Evolutionary conservation across 2,113 vertebrate species (phyloP), one percentile per base, ranked within the genome.

Genomic region (Equus quagga): DNA sequence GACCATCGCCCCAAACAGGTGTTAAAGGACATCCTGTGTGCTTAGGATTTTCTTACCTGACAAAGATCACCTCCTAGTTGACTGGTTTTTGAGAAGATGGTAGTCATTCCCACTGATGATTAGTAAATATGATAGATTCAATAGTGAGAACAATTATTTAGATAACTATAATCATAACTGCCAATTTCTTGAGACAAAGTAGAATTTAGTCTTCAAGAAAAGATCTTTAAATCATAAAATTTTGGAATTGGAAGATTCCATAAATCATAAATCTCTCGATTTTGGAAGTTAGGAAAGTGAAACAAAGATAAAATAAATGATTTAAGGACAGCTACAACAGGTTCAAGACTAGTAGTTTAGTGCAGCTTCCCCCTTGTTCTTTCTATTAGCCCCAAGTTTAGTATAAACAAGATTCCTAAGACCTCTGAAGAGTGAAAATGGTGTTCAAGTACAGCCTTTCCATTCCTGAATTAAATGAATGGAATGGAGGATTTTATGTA

Each of bases 131-230:
- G 13, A 65, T 6, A 28, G 17, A 31, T 19, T 60, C 49, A 64
- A 31, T 7, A 65, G 18, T 10, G 28, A 78, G 76, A 69, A 95
- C 36, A 54, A 84, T 26, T 78, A 41, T 67, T 15, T 80, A 46
- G 15, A 56, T 75, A 65, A 58, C 44, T 82, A 23, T n/a, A 26
- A n/a, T 17, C 4, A 0, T 44, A 54, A 86, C 7, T 36, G n/a
- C 73, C 31, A 44, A 89, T 76, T 62, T 92, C 51, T 89, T 58
- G 36, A 69, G 10, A 60, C 33, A 36, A 80, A 62, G 64, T 54
- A 75, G 58, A 79, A 96, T 85, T 62, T 75, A 80, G 72, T 46
- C 54, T 79, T 79, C 49, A 86, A 69, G 69, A 94, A 86, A 56
- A 54, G 5, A 56, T 28, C 31, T 87, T 95, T 78, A 82, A 89